These are phyloP conservation scores for Platysteira castanea DNA, from an alignment of 2,113 vertebrate genomes.

Conservation along the genomic window DNA sequence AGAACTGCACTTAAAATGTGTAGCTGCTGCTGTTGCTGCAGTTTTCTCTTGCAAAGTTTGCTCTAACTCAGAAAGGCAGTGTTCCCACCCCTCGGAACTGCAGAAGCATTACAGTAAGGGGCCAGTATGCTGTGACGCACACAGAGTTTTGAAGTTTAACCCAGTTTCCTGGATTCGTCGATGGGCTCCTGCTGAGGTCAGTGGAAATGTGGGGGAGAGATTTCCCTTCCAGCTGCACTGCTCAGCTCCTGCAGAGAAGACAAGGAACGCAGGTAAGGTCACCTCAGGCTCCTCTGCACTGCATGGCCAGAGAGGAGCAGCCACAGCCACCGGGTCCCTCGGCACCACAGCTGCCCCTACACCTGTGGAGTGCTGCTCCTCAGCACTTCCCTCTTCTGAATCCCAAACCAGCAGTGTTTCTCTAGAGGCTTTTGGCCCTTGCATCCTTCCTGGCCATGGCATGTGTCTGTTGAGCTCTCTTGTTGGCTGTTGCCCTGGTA, in stretches of 20 bases:
- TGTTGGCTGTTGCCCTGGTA: not conserved
- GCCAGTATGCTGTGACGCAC: accelerated
- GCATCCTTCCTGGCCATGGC: not conserved
- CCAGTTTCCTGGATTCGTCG: accelerated
- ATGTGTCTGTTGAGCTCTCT: accelerated
- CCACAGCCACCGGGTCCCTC: accelerated
- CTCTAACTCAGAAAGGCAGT: not conserved
- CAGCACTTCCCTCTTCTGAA: not conserved
- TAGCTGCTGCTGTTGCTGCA: not conserved
- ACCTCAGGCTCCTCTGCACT: accelerated
- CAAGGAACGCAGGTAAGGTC: accelerated
- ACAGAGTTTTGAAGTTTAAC: not conserved
- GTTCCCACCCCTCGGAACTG: not conserved
- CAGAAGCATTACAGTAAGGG: accelerated
- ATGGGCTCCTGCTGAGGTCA: not conserved
- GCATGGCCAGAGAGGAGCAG: not conserved
- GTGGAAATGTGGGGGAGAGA: not conserved
- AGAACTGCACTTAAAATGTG: not conserved
- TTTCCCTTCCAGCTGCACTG: not conserved
- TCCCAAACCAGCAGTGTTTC: not conserved
- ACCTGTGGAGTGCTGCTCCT: not conserved
- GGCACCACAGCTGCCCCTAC: accelerated
- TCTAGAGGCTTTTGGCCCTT: not conserved
- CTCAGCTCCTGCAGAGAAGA: not conserved
- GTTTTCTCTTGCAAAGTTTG: not conserved